Evolutionary conservation across 2,113 vertebrate genomes (phyloP), one percentile per base, ranked within the genome.

Genomic region (Hypomesus transpacificus): DNA sequence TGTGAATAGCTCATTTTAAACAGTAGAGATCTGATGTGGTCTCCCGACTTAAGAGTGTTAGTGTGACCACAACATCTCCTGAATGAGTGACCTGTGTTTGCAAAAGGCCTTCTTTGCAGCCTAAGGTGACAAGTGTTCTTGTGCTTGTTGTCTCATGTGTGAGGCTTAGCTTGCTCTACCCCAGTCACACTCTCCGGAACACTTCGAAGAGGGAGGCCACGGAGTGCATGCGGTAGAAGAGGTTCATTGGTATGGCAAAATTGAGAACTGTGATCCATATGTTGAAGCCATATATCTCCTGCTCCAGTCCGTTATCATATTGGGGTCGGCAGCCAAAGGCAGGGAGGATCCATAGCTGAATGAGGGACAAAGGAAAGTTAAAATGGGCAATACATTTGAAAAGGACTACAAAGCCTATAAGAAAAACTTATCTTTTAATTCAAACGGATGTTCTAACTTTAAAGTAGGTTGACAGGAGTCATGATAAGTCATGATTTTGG

Each of bases 171-270:
- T 28, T 11, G 50, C 26, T 68, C 64, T 24, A 4, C n/a, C 58
- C 8, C 16, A 14, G 75, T 93, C 93, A 98, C 68, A 93, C 92
- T 83, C 93, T 94, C 82, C 93, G 92, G 83, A 95, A 97, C 78
- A 98, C 94, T 81, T 99, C 97, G 54, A 98, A 96, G 68, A 99
- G 95, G 0, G 95, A 95, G 74, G 95, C 95, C 39, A 96, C 95
- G 59, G 95, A 95, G 68, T 99, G 97, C 95, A 99, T 98, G 34
- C 96, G 94, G 83, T 99, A 98, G 90, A 98, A 98, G 87, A 99
- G 95, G 78, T 94, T 96, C 77, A 99, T 92, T 34, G 97, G 97
- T 87, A 98, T 94, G 0, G 95, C 95, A 68, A 99, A 94, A 88
- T 97, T 99, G 83, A 99, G 95, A 85, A 98, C 92, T 61, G 94